A percentile compares a stretch with the other conserved stretches of the same genome.
Conservation (phyloP, 2,888 invertebrate species). For the Anthophora plumipes region DNA sequence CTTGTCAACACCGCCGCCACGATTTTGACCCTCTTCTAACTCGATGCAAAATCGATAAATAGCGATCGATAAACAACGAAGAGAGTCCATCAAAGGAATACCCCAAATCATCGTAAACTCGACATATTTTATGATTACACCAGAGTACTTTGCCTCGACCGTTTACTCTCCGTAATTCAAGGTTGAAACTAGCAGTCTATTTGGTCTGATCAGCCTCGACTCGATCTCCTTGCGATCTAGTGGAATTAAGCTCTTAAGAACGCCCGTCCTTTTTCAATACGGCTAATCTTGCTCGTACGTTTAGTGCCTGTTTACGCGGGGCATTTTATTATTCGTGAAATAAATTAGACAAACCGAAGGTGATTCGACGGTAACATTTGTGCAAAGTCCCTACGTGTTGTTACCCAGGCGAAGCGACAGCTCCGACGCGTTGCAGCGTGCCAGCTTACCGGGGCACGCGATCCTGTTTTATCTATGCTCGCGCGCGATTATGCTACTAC, state of each 20-base stretch:
- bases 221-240: neutral
- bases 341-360: slow-evolving; percentile 2
- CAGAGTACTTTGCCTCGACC: neutral
- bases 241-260: slow-evolving; percentile 42
- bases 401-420: slow-evolving; percentile 20
- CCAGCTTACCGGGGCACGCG: slow-evolving; percentile 48
- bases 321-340: slow-evolving; percentile 40
- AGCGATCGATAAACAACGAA: slow-evolving; percentile 32
- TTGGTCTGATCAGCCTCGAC: neutral
- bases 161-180: no score
- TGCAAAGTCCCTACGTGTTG: slow-evolving; percentile 20
- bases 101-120: neutral
- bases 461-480: slow-evolving; percentile 47
- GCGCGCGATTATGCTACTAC: slow-evolving; percentile 20
- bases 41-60: slow-evolving; percentile 29
- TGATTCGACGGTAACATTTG: slow-evolving; percentile 30
- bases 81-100: neutral
- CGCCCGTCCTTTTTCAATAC: slow-evolving; percentile 5
- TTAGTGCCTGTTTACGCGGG: slow-evolving; percentile 51
- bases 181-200: no score
- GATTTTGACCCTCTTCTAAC: slow-evolving; percentile 54
- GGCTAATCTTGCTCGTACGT: slow-evolving; percentile 45
- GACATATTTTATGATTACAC: slow-evolving; percentile 5
- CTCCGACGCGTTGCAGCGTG: slow-evolving; percentile 27
- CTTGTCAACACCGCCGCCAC: slow-evolving; percentile 64